Percentiles rank a stretch among this genome's conserved stretches.
Evolutionary conservation across 2,888 invertebrate species (phyloP).

Genomic region (Hofmannophila pseudospretella): DNA sequence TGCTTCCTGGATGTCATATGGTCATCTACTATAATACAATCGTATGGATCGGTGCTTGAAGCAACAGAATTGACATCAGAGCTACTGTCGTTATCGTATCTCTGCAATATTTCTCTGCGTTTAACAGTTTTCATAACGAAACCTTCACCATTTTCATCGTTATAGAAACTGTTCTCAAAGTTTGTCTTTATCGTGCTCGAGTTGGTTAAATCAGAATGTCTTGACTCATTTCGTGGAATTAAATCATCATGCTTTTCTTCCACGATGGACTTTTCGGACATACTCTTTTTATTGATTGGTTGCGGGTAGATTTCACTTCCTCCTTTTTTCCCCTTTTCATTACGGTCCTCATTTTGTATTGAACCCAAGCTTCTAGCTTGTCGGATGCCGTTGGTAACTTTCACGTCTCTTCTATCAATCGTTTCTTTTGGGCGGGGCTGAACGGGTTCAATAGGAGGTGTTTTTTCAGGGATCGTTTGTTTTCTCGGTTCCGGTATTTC

Average conservation of each 20-base stretch:
- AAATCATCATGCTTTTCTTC: constrained; percentile 67
- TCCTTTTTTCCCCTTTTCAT: constrained; percentile 44
- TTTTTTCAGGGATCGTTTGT: constrained; percentile 43
- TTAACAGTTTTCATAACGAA: constrained; percentile 85
- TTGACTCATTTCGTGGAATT: constrained; percentile 59
- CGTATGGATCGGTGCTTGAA: constrained; percentile 85
- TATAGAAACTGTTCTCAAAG: constrained; percentile 82
- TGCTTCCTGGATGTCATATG: constrained; percentile 79
- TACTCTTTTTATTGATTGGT: constrained; percentile 58
- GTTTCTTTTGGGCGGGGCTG: constrained; percentile 57
- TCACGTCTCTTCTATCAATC: constrained; percentile 67
- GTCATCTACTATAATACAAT: constrained; percentile 91
- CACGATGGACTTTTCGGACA: constrained; percentile 61
- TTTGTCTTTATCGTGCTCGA: constrained; percentile 74
- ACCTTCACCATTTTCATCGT: constrained; percentile 81
- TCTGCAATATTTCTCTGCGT: constrained; percentile 84
- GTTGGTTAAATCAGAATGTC: constrained; percentile 69
- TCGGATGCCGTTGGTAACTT: constrained; percentile 58
- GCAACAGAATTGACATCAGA: constrained; percentile 81
- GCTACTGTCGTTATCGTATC: constrained; percentile 82
- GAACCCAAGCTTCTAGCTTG: constrained; percentile 70
- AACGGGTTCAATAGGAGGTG: constrained; percentile 36
- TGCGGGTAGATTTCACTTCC: constrained; percentile 45
- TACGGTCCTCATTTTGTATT: constrained; percentile 60
- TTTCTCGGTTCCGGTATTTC: constrained; percentile 56